These are phyloP conservation scores for Benitochromis conjunctus DNA, from an alignment of 2,113 vertebrate species.

Conservation along the genomic window DNA sequence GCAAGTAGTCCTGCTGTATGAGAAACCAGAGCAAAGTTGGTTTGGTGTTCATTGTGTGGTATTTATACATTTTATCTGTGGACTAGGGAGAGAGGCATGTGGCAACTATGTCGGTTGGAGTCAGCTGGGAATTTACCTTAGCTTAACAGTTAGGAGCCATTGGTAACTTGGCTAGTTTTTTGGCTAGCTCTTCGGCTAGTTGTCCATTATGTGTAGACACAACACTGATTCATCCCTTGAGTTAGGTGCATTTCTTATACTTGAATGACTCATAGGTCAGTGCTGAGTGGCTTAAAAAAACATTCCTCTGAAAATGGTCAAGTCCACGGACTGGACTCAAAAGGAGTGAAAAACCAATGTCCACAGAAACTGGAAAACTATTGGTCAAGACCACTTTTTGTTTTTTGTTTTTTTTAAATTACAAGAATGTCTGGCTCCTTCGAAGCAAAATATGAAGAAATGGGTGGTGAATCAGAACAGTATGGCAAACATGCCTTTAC, in stretches of 20 bases:
- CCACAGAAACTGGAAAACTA: not conserved
- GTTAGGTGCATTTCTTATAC: not conserved
- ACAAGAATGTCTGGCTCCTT: not conserved
- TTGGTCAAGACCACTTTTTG: not conserved
- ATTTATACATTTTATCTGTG: not conserved
- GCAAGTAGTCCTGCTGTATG: not conserved
- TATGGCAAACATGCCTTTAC: not conserved
- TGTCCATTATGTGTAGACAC: not conserved
- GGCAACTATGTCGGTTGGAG: not conserved
- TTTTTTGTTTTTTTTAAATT: not conserved
- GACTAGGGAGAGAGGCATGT: too few relatives aligned
- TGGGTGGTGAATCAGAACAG: not conserved
- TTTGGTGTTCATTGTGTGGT: not conserved
- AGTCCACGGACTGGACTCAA: not conserved
- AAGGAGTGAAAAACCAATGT: not conserved
- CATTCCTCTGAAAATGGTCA: not conserved
- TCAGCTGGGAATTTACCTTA: not conserved
- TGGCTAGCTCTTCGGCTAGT: accelerated
- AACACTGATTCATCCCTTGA: not conserved
- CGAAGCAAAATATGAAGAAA: not conserved
- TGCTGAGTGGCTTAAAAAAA: accelerated
- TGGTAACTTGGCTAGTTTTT: not conserved
- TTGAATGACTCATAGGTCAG: not conserved
- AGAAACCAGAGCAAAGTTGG: not conserved
- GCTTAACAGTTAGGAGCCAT: not conserved